phyloP scores from a whole-genome alignment of 2,888 invertebrate genomes.

The Anthophora plumipes region DNA sequence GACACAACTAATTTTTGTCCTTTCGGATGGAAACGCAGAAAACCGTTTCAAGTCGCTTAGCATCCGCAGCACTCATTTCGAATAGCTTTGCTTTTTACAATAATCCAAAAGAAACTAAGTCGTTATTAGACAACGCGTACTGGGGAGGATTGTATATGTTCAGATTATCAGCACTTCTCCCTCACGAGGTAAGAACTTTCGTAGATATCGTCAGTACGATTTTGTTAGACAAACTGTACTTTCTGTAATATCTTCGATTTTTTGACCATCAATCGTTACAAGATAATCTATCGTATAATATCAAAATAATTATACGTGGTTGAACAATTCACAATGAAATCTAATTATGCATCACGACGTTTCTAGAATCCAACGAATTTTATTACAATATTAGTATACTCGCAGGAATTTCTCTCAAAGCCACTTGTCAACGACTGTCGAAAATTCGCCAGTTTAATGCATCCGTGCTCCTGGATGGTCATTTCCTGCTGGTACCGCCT shows the following conservation, averaged over 20 bases:
- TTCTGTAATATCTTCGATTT: background rate
- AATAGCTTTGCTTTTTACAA: too few relatives aligned
- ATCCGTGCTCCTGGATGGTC: constrained; percentile 56
- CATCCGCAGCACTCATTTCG: too few relatives aligned
- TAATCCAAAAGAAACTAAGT: too few relatives aligned
- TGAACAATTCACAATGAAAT: constrained; percentile 43
- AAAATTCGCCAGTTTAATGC: constrained; percentile 71
- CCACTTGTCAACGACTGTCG: constrained; percentile 73
- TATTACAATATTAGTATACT: constrained; percentile 68
- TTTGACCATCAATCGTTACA: background rate
- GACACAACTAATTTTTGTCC: too few relatives aligned
- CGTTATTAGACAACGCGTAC: too few relatives aligned
- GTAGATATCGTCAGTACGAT: too few relatives aligned
- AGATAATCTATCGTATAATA: constrained; percentile 3
- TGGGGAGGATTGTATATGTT: too few relatives aligned
- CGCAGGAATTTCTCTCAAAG: constrained; percentile 58
- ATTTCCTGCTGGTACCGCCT: constrained; percentile 58
- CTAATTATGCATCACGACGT: constrained; percentile 58
- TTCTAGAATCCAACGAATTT: constrained; percentile 56
- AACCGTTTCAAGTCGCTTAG: too few relatives aligned
- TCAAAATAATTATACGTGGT: constrained; percentile 39
- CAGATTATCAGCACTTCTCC: too few relatives aligned
- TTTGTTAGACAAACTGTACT: too few relatives aligned
- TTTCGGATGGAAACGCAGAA: too few relatives aligned
- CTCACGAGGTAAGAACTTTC: too few relatives aligned